phyloP scores from a whole-genome alignment of 2,113 vertebrate species.

The Oncorhynchus mykiss region DNA sequence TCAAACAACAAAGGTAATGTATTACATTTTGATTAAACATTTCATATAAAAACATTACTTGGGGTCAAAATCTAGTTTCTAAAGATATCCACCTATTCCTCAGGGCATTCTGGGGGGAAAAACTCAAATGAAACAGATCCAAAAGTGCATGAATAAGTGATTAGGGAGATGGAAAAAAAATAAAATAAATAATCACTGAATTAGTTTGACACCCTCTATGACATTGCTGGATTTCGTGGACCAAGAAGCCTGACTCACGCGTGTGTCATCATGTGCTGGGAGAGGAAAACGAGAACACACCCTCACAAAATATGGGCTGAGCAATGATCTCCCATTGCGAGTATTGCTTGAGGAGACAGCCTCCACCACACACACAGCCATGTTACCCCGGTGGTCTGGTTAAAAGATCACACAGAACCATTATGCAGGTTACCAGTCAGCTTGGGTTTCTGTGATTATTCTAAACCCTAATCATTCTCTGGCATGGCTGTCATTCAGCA shows the following conservation, averaged over 20 bases:
- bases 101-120: background rate
- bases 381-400: background rate
- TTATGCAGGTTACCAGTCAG: background rate
- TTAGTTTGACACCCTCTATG: background rate
- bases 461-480: background rate
- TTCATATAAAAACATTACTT: no score
- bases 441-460: background rate
- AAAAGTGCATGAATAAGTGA: background rate
- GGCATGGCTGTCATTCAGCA: background rate
- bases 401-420: background rate
- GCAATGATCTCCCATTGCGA: background rate
- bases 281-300: background rate
- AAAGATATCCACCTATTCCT: background rate
- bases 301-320: background rate
- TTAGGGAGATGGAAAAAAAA: background rate
- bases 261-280: conserved; percentile 3
- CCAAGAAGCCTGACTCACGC: background rate
- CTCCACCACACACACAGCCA: background rate
- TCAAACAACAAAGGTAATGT: no score
- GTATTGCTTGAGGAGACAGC: background rate
- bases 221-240: background rate
- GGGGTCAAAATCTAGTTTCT: no score
- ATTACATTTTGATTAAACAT: no score
- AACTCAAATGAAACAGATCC: background rate
- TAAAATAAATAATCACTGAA: background rate